A percentile compares a stretch with the other conserved stretches of the same genome.
phyloP scores from a whole-genome alignment of 2,888 invertebrate species.

The Microplitis deprimator region DNA sequence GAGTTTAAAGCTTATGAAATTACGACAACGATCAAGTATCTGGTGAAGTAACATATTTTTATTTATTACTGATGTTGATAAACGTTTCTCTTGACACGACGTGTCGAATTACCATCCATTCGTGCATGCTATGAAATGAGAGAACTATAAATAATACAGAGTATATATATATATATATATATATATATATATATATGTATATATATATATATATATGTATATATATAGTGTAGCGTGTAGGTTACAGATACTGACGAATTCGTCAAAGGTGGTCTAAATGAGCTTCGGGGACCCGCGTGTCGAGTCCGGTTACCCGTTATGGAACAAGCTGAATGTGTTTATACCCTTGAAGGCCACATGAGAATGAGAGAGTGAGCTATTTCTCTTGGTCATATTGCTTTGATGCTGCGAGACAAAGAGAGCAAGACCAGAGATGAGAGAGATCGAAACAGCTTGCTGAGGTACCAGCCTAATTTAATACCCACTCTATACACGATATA shows the following conservation, averaged over 20 bases:
- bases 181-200: not conserved
- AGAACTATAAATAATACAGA: not conserved
- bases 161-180: not conserved
- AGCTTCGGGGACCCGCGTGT: constrained; percentile 4
- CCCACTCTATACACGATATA: not conserved
- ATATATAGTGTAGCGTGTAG: constrained; percentile 2
- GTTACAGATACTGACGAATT: constrained; percentile 21
- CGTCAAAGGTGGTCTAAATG: constrained; percentile 39
- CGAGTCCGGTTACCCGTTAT: constrained; percentile 32
- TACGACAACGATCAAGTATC: not conserved
- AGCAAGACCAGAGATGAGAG: not conserved
- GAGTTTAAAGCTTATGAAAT: not conserved
- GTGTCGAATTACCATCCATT: constrained; percentile 30
- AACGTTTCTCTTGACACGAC: constrained; percentile 22
- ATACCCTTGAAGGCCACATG: constrained; percentile 3
- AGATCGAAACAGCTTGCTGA: not conserved
- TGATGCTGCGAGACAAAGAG: not conserved
- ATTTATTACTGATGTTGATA: constrained; percentile 22
- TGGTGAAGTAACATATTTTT: not conserved
- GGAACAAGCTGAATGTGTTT: constrained; percentile 13
- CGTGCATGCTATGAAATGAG: not conserved
- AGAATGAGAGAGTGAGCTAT: constrained; percentile 12
- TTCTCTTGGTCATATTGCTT: constrained; percentile 21
- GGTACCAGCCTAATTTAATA: constrained; percentile 27
- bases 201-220: not conserved